Conservation (phyloP, 1,140 invertebrate species). For the Euwallacea similis region DNA sequence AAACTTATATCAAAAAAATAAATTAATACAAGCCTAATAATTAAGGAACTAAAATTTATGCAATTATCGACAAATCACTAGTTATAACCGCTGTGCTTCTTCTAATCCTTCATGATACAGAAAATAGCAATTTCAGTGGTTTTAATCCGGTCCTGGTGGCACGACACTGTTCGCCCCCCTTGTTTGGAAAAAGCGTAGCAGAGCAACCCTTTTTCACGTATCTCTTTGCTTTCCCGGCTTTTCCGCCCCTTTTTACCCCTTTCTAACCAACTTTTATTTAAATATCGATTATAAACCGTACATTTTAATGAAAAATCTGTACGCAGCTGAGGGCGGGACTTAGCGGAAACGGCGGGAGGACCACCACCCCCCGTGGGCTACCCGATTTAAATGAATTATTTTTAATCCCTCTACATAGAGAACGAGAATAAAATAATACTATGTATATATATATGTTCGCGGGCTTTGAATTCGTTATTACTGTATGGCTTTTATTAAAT, state of each 20-base stretch:
- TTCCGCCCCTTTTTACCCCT: constrained; percentile 41
- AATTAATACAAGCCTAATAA: neutral
- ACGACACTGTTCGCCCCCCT: constrained; percentile 11
- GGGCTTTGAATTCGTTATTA: constrained; percentile 9
- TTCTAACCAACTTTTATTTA: constrained; percentile 45
- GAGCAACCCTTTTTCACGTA: constrained; percentile 42
- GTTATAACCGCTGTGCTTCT: too few relatives aligned
- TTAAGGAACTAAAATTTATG: too few relatives aligned
- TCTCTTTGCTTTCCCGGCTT: constrained; percentile 40
- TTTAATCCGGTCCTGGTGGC: neutral
- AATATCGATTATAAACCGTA: constrained; percentile 45
- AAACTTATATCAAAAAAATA: neutral
- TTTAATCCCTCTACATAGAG: constrained; percentile 26
- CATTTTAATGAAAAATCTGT: constrained; percentile 43
- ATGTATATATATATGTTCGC: constrained; percentile 15
- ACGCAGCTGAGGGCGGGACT: constrained; percentile 27
- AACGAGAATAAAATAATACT: constrained; percentile 32
- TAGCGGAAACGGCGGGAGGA: constrained; percentile 10
- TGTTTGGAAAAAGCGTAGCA: constrained; percentile 41
- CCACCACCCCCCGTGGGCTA: neutral
- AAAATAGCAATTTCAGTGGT: neutral
- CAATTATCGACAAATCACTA: too few relatives aligned
- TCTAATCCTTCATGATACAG: too few relatives aligned
- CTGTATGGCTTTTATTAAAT: constrained; percentile 13
- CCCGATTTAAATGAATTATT: constrained; percentile 39